These are phyloP conservation scores for Cephalopachus bancanus DNA, from an alignment of 2,797 vertebrate genomes.

Conservation along the genomic window DNA sequence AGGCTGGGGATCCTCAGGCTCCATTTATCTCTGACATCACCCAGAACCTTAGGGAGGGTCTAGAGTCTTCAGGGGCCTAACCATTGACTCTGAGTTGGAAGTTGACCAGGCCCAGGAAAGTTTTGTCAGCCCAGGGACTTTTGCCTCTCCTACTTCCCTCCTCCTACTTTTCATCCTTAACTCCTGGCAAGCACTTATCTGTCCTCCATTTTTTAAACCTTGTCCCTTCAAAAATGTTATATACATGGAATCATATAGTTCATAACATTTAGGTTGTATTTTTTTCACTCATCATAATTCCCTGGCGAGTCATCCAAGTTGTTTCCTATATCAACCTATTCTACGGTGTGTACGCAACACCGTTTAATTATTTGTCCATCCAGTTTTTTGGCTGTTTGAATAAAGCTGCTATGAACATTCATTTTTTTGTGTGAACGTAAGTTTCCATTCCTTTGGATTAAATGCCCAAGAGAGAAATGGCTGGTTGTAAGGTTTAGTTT, in stretches of 20 bases:
- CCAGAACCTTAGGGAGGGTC: not conserved
- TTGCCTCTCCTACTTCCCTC: not conserved
- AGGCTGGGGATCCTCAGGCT: not conserved
- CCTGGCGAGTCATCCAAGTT: not conserved
- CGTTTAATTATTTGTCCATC: not conserved
- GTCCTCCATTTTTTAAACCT: slow-evolving; percentile 21
- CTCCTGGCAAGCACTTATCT: slow-evolving; percentile 3
- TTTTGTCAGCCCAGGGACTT: not conserved
- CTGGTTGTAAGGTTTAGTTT: slow-evolving; percentile 34
- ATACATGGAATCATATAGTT: not conserved
- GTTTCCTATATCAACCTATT: not conserved
- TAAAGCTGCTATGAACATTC: not conserved
- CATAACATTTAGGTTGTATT: not conserved
- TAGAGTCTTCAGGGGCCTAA: not conserved
- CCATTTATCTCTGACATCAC: not conserved
- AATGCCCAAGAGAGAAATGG: not conserved
- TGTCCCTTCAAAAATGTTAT: slow-evolving; percentile 20
- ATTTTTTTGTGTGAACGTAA: not conserved
- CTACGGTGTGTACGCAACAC: not conserved
- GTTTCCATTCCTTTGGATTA: slow-evolving; percentile 41
- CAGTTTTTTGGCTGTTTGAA: slow-evolving; percentile 27
- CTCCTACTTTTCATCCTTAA: no score
- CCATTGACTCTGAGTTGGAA: rapidly evolving
- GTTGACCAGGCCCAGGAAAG: not conserved
- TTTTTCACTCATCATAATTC: not conserved